Conservation (phyloP, 2,797 vertebrate genomes). For the Lophius americanus region DNA sequence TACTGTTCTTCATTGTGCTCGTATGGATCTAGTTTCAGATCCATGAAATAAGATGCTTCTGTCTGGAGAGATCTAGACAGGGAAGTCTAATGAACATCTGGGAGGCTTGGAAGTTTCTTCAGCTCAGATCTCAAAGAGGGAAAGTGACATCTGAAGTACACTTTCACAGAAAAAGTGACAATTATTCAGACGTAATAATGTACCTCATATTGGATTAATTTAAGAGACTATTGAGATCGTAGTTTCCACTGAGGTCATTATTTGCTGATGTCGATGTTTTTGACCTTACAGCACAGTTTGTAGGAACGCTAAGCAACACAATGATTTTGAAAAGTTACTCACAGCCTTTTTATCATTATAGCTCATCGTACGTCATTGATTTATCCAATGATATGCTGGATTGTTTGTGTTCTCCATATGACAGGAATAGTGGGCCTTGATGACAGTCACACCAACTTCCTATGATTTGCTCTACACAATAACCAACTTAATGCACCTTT, state of each 20-base stretch:
- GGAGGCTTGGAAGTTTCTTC: constrained; percentile 36
- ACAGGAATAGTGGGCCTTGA: constrained; percentile 10
- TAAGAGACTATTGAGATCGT: constrained; percentile 9
- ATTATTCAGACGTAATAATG: constrained; percentile 60
- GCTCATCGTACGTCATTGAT: constrained; percentile 35
- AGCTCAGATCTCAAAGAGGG: constrained; percentile 24
- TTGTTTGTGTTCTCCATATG: constrained; percentile 19
- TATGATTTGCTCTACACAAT: not conserved
- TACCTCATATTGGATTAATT: constrained; percentile 62
- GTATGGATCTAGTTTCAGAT: constrained; percentile 43
- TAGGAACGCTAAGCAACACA: constrained; percentile 13
- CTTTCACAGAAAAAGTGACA: constrained; percentile 68
- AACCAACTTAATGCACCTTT: not conserved
- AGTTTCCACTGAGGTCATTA: constrained; percentile 16
- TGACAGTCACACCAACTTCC: not conserved
- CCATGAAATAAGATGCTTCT: constrained; percentile 43
- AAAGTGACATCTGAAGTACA: constrained; percentile 73
- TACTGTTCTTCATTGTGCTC: constrained; percentile 30
- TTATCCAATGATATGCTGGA: constrained; percentile 15
- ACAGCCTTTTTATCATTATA: constrained; percentile 12
- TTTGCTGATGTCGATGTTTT: constrained; percentile 13
- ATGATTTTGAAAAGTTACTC: constrained; percentile 20
- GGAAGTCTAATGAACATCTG: constrained; percentile 38
- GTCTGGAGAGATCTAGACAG: constrained; percentile 28
- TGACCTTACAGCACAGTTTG: constrained; percentile 6